These are phyloP conservation scores for Melanotaenia nigrans DNA, from an alignment of 2,797 vertebrate species.

Conservation along the genomic window DNA sequence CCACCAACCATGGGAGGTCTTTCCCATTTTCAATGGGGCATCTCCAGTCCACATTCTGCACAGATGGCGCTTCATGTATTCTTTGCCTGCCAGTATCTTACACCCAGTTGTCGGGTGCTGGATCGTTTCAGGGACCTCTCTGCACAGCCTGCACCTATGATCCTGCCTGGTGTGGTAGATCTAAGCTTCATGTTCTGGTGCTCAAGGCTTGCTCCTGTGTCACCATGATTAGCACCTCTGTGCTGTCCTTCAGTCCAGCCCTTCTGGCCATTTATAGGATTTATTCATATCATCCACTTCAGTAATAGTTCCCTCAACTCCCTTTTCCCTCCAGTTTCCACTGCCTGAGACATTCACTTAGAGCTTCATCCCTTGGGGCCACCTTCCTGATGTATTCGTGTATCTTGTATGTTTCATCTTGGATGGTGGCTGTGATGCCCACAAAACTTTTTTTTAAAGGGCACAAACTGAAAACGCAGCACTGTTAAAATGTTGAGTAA, in stretches of 20 bases:
- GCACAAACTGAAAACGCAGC: not conserved
- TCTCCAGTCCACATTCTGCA: too few relatives aligned
- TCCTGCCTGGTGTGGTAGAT: too few relatives aligned
- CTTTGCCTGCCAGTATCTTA: too few relatives aligned
- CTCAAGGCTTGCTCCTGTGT: too few relatives aligned
- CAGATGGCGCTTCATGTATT: too few relatives aligned
- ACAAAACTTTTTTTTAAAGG: not conserved
- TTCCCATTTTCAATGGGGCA: too few relatives aligned
- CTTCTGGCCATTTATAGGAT: too few relatives aligned
- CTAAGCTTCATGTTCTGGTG: too few relatives aligned
- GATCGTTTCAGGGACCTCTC: not conserved
- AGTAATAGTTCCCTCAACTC: not conserved
- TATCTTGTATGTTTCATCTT: not conserved
- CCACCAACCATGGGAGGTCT: too few relatives aligned
- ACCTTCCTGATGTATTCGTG: not conserved
- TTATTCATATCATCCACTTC: not conserved
- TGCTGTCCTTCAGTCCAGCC: too few relatives aligned
- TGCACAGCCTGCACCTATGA: not conserved
- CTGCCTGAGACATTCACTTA: not conserved
- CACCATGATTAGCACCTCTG: too few relatives aligned
- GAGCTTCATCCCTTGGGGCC: not conserved
- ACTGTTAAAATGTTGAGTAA: constrained; percentile 50
- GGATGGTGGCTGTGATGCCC: too few relatives aligned
- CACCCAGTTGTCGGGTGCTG: not conserved
- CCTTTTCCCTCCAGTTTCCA: not conserved